A percentile compares a stretch with the other conserved stretches of the same genome.
These are phyloP conservation scores for Ecliptopera silaceata DNA, from an alignment of 2,888 invertebrate species.

Conservation along the genomic window DNA sequence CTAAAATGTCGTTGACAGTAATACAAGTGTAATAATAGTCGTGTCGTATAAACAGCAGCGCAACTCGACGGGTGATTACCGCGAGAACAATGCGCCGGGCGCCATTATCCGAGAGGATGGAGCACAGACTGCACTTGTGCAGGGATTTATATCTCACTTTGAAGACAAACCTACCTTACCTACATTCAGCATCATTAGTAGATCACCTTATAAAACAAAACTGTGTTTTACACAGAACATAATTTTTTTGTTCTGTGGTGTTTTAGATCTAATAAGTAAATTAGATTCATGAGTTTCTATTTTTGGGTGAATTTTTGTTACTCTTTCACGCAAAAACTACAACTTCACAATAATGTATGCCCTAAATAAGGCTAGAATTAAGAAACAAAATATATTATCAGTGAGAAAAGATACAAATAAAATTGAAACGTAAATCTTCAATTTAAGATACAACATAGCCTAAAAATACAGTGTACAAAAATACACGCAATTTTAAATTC, in stretches of 20 bases:
- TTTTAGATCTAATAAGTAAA: no score
- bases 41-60: slow-evolving; percentile 41
- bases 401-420: background rate
- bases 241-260: no score
- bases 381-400: no score
- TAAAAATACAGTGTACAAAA: slow-evolving; percentile 1
- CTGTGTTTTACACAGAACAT: no score
- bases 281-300: no score
- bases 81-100: slow-evolving; percentile 59
- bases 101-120: slow-evolving; percentile 40
- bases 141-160: slow-evolving; percentile 30
- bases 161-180: slow-evolving; percentile 4
- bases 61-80: slow-evolving; percentile 57
- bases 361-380: no score
- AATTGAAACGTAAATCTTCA: background rate
- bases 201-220: no score
- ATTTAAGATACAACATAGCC: background rate
- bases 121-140: slow-evolving; percentile 45
- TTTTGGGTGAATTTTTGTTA: no score
- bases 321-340: no score
- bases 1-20: no score
- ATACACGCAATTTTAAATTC: slow-evolving; percentile 23
- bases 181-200: no score
- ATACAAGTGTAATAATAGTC: slow-evolving; percentile 17
- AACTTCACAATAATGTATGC: no score